Evolutionary conservation across 2,888 invertebrate genomes (phyloP).

Genomic region (Tipula unca): DNA sequence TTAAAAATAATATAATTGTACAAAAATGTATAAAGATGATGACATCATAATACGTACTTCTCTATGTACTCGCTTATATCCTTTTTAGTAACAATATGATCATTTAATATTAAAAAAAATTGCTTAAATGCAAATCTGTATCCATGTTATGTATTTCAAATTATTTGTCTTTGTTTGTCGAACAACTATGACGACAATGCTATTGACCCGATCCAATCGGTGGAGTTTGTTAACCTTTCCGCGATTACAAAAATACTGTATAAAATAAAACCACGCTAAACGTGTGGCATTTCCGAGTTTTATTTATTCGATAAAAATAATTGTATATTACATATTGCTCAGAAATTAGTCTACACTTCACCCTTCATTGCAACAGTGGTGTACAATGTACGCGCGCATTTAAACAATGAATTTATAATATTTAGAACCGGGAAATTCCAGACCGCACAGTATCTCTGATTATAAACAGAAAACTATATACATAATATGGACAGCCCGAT

Average conservation of each 20-base stretch:
- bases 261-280: background rate
- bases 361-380: background rate
- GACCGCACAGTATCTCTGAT: background rate
- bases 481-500: background rate
- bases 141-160: background rate
- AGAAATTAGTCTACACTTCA: background rate
- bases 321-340: background rate
- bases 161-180: background rate
- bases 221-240: background rate
- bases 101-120: background rate
- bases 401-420: background rate
- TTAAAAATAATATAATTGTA: background rate
- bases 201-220: background rate
- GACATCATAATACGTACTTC: background rate
- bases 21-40: background rate
- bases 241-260: background rate
- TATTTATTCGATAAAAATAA: background rate
- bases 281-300: constrained; percentile 14
- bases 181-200: background rate
- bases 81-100: background rate
- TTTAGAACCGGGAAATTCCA: background rate
- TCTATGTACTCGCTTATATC: background rate
- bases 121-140: background rate
- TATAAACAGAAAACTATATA: background rate
- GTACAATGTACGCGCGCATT: background rate